These are phyloP conservation scores for Euplagia quadripunctaria DNA, from an alignment of 2,888 invertebrate genomes.

Conservation along the genomic window DNA sequence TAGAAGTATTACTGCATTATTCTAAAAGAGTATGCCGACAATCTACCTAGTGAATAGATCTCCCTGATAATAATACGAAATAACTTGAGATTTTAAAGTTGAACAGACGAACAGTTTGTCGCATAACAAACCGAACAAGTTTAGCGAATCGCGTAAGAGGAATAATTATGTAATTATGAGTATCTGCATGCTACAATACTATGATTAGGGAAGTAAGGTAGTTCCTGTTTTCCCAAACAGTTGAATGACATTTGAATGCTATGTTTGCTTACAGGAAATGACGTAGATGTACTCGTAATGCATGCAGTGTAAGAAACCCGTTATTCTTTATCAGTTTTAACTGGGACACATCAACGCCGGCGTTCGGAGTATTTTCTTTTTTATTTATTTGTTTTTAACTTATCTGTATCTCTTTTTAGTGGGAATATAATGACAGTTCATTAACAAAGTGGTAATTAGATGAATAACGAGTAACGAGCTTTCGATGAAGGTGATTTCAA, in stretches of 20 bases:
- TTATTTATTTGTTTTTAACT: conserved; percentile 12
- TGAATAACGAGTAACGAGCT: neutral
- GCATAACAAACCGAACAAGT: conserved; percentile 35
- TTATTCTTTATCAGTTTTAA: conserved; percentile 45
- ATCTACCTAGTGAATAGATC: neutral
- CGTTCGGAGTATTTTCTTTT: conserved; percentile 22
- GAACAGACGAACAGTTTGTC: conserved; percentile 19
- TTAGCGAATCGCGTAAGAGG: conserved; percentile 40
- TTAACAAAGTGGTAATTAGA: conserved; percentile 7
- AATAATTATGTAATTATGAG: conserved; percentile 32
- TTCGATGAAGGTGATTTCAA: neutral
- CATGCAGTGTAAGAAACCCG: conserved; percentile 30
- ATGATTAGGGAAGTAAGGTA: conserved; percentile 11
- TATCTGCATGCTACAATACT: conserved; percentile 30
- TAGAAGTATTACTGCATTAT: neutral
- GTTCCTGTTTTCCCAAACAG: conserved; percentile 41
- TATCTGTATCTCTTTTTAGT: conserved; percentile 1
- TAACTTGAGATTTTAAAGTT: neutral
- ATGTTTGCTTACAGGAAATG: conserved; percentile 51
- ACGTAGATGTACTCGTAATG: conserved; percentile 34
- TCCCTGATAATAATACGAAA: neutral
- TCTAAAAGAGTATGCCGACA: neutral
- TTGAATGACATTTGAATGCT: conserved; percentile 47
- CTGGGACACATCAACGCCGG: conserved; percentile 29
- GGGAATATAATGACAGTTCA: conserved; percentile 1